Evolutionary conservation across 2,113 vertebrate species (phyloP).

Genomic region (Vulpes vulpes): DNA sequence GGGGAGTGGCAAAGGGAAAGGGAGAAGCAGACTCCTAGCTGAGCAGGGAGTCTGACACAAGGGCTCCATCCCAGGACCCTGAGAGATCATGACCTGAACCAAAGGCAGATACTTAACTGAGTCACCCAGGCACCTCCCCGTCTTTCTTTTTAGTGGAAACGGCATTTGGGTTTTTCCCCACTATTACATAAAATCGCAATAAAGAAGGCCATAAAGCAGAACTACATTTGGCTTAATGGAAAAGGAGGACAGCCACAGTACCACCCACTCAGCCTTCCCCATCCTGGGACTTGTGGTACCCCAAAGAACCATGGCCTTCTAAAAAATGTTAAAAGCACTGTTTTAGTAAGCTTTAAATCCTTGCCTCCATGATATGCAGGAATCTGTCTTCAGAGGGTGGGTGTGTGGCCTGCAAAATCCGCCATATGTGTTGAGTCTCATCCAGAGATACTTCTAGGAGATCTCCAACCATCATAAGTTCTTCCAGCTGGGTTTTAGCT

Average conservation of each 20-base stretch:
- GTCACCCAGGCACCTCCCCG: too few relatives aligned
- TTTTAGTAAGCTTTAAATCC: neutral
- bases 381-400: slow-evolving; percentile 97
- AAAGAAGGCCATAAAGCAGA: slow-evolving; percentile 4
- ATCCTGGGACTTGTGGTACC: neutral
- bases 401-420: slow-evolving; percentile 98
- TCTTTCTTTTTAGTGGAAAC: slow-evolving; percentile 8
- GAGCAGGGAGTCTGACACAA: too few relatives aligned
- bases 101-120: too few relatives aligned
- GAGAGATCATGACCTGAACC: too few relatives aligned
- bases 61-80: too few relatives aligned
- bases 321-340: slow-evolving; percentile 2
- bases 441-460: slow-evolving; percentile 98
- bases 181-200: neutral
- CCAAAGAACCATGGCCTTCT: neutral
- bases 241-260: neutral
- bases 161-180: neutral
- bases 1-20: too few relatives aligned
- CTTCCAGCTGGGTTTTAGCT: slow-evolving; percentile 96
- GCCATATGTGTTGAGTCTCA: slow-evolving; percentile 99
- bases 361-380: slow-evolving; percentile 98
- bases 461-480: slow-evolving; percentile 99
- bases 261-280: neutral
- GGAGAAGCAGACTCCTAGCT: too few relatives aligned
- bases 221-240: neutral